phyloP scores from a whole-genome alignment of 2,888 invertebrate genomes.

The Leptopilina syphax region DNA sequence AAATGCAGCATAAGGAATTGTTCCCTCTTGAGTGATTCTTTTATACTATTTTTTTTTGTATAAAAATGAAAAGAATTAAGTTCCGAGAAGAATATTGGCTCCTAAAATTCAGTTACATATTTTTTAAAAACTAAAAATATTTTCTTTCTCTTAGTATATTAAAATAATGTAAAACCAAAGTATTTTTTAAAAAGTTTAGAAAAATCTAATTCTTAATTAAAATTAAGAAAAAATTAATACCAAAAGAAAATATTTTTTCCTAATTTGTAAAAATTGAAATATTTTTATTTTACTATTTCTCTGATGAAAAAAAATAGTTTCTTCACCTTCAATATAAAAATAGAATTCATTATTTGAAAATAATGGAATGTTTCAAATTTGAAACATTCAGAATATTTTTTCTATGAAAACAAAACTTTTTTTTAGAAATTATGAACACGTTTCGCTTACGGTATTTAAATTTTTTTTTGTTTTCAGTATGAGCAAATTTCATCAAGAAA shows the following conservation, averaged over 20 bases:
- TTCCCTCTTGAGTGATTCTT: slow-evolving; percentile 20
- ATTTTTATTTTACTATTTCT: too few relatives aligned
- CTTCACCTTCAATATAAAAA: too few relatives aligned
- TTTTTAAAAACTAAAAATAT: not conserved
- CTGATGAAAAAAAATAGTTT: too few relatives aligned
- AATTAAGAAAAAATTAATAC: too few relatives aligned
- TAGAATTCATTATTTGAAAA: too few relatives aligned
- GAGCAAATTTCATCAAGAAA: not conserved
- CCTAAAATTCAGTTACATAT: not conserved
- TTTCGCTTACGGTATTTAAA: not conserved
- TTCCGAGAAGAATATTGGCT: not conserved
- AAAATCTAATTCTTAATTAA: too few relatives aligned
- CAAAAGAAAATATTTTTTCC: too few relatives aligned
- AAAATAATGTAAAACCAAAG: too few relatives aligned
- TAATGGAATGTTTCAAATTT: too few relatives aligned
- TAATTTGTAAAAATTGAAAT: too few relatives aligned
- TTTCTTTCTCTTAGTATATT: not conserved
- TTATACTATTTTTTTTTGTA: not conserved
- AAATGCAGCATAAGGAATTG: slow-evolving; percentile 6
- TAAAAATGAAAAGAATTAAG: not conserved
- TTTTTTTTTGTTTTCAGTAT: not conserved
- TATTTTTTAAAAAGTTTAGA: too few relatives aligned
- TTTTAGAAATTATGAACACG: not conserved
- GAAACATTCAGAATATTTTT: not conserved
- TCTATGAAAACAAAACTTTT: not conserved